Evolutionary conservation across 92 coral and sea anemone species (phyloP).

Genomic region (Galaxea fascicularis): DNA sequence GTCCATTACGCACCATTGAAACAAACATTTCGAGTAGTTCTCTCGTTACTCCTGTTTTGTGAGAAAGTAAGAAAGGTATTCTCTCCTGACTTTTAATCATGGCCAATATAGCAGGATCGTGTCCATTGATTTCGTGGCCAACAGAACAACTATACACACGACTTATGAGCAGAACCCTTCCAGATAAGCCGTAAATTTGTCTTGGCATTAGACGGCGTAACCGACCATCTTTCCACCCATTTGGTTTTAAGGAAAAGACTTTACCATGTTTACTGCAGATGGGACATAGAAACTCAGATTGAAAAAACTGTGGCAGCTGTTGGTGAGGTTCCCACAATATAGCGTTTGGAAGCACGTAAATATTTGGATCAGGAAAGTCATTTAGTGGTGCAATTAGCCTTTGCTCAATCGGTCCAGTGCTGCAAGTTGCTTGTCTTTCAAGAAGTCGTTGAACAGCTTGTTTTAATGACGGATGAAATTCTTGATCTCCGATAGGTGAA

Average conservation of each 20-base stretch:
- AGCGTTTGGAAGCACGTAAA: conserved; percentile 44
- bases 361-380: conserved; percentile 29
- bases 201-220: conserved; percentile 16
- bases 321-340: conserved; percentile 62
- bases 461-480: background rate
- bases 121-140: conserved; percentile 51
- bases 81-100: conserved; percentile 7
- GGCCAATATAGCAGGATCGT: conserved; percentile 32
- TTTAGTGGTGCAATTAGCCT: background rate
- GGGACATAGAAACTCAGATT: conserved; percentile 10
- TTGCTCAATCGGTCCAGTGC: conserved; percentile 1
- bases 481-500: background rate
- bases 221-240: conserved; percentile 47
- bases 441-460: conserved; percentile 5
- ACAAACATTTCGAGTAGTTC: conserved; percentile 47
- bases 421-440: background rate
- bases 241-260: conserved; percentile 12
- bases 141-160: conserved; percentile 41
- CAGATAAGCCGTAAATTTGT: conserved; percentile 26
- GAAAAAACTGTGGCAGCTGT: conserved; percentile 27
- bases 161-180: conserved; percentile 44
- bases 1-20: conserved; percentile 48
- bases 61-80: conserved; percentile 51
- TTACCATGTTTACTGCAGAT: conserved; percentile 15
- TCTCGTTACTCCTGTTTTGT: conserved; percentile 62